A percentile compares a stretch with the other conserved stretches of the same genome.
phyloP scores from a whole-genome alignment of 2,797 vertebrate species.

The Phrynocephalus forsythii region DNA sequence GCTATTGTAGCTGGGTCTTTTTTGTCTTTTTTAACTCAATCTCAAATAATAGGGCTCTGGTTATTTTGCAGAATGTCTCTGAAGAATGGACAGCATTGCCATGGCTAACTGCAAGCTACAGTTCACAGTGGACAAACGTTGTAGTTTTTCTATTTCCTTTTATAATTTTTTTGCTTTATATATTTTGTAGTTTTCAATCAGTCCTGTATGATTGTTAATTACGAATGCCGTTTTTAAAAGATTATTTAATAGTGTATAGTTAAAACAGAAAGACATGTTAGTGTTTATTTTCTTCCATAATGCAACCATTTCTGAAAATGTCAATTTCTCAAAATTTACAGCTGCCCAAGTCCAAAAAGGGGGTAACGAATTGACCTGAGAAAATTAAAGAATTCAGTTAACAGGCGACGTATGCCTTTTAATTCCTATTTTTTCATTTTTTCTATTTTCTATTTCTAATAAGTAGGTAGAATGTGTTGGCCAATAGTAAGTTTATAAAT shows the following conservation, averaged over 20 bases:
- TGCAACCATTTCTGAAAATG: conserved; percentile 79
- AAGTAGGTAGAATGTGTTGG: conserved; percentile 74
- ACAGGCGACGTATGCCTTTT: conserved; percentile 79
- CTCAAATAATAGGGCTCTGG: conserved; percentile 83
- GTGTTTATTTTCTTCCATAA: conserved; percentile 76
- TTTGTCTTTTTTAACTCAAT: conserved; percentile 68
- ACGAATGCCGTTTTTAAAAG: conserved; percentile 69
- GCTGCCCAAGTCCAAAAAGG: conserved; percentile 77
- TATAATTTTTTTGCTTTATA: conserved; percentile 70
- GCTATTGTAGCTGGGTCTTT: conserved; percentile 74
- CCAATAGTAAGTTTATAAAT: conserved; percentile 64
- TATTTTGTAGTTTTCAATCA: conserved; percentile 75
- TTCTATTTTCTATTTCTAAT: conserved; percentile 72
- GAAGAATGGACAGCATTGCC: conserved; percentile 83
- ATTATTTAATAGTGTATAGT: conserved; percentile 64
- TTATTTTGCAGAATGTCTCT: conserved; percentile 83
- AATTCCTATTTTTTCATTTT: conserved; percentile 78
- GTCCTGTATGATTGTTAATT: conserved; percentile 75
- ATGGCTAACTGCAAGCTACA: conserved; percentile 82
- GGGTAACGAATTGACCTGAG: conserved; percentile 75
- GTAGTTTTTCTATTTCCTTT: conserved; percentile 81
- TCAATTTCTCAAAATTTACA: conserved; percentile 80
- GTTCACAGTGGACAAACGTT: conserved; percentile 82
- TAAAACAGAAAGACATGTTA: conserved; percentile 65
- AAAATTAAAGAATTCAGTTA: conserved; percentile 79